phyloP scores from a whole-genome alignment of 2,888 invertebrate species.

The Patella depressa region DNA sequence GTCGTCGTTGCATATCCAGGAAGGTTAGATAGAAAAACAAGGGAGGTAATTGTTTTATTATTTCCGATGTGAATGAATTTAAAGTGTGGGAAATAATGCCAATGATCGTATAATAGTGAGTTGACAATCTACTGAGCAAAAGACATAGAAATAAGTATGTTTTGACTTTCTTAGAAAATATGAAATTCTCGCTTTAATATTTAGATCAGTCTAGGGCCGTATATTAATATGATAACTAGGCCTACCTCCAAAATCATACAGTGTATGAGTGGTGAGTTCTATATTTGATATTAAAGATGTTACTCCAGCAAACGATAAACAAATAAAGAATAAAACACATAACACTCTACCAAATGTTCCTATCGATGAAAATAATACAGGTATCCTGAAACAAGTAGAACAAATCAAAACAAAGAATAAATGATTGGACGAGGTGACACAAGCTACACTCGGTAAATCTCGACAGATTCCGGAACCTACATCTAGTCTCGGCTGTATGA shows the following conservation, averaged over 20 bases:
- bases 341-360: constrained; percentile 59
- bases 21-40: no score
- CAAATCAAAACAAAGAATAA: neutral
- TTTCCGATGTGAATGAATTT: no score
- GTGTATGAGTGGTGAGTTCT: constrained; percentile 53
- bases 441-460: neutral
- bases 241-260: constrained; percentile 62
- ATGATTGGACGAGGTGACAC: neutral
- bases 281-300: constrained; percentile 63
- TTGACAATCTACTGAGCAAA: no score
- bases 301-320: constrained; percentile 61
- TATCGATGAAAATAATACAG: constrained; percentile 57
- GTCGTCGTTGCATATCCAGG: no score
- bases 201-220: neutral
- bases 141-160: no score
- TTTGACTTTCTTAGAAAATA: no score
- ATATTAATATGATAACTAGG: neutral
- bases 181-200: no score
- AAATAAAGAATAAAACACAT: constrained; percentile 58
- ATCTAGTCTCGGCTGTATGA: no score
- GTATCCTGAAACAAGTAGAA: constrained; percentile 49
- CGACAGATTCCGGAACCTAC: no score
- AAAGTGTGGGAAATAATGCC: no score
- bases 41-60: no score
- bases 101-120: no score